Base-by-base conservation (phyloP, 2,888 invertebrate genomes). In the Sipha maydis region DNA sequence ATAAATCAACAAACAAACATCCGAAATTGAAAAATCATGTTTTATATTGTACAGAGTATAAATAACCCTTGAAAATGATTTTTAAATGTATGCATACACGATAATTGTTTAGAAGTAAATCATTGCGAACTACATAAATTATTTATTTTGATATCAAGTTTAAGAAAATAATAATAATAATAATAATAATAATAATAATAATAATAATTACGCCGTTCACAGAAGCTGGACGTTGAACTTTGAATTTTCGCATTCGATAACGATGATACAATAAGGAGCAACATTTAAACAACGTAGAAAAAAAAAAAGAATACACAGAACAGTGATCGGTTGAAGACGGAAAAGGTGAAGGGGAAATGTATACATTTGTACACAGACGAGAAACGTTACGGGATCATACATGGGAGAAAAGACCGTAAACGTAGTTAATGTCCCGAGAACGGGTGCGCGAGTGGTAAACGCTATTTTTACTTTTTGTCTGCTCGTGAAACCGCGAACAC, bases 21-120 rank as follows among this genome's bases (percentile, higher is more conserved):
- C 0, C 11, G n/a, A 61, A 67, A 67, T 25, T 25, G 21, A 67
- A 67, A 67, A n/a, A 48, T 48, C 48, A 3, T 48, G 67, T 67
- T 67, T 67, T 67, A 67, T 67, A 67, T 67, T 67, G n/a, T 67
- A n/a, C n/a, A 67, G 67, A 67, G n/a, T 67, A 67, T n/a, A 8
- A 2, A 67, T 28, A 7, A 67, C 67, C 67, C 25, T n/a, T 67
- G n/a, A 67, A 67, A 25, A n/a, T 67, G n/a, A 48, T 48, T 48
- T 48, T 48, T 48, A 48, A 48, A 14, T 14, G 48, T 48, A 14
- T 48, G 41, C 41, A 41, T 41, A 9, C 7, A 41, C 11, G 48
- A 14, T 14, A 48, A 48, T 48, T 48, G 48, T 11, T 48, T 48
- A 48, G 1, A 48, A 48, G 14, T 14, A 48, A 48, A 48, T 48